Evolutionary conservation across 2,113 vertebrate species (phyloP), one percentile per base, ranked within the genome.

Genomic region (Crotalus viridis): DNA sequence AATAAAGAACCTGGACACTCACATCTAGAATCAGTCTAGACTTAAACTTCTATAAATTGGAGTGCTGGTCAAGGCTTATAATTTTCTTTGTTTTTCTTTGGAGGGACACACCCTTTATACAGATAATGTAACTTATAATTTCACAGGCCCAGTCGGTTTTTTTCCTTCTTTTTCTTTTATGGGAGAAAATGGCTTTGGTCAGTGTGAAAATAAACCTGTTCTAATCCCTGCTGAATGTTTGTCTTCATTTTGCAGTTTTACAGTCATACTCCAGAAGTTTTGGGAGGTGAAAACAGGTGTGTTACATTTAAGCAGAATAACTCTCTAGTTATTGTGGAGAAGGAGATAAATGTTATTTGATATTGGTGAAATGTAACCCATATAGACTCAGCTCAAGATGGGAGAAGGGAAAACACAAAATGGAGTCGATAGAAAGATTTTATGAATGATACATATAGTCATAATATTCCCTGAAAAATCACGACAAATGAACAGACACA

Each of bases 21-120:
- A 57, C 85, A 46, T 95, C 92, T 87, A 96, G 90, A 55, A 88
- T 57, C 26, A 74, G 61, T 93, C 92, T 33, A 98, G 97, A 97
- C 96, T 95, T 96, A 97, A 97, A 97, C 96, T 98, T 97, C 96
- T 98, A 97, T 96, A 97, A 97, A 96, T 96, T 94, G 95, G 94
- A 87, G 88, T 94, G 86, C 69, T 95, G 93, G 92, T 51, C 93
- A 91, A 97, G 92, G 94, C 95, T 95, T 98, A 94, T 98, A 98
- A 98, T 98, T 98, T 97, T 95, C 96, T 96, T 97, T 95, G n/a
- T 87, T 95, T 97, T 96, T 92, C 96, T 96, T 95, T 89, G 96
- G 95, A 92, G 92, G 94, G 95, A 96, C 95, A 97, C 96, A 97
- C 97, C 97, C 97, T 97, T 94, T 96, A 95, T 96, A 97, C 97